Evolutionary conservation across 2,888 invertebrate genomes (phyloP), one percentile per base, ranked within the genome.

Genomic region (Caenorhabditis sp.): DNA sequence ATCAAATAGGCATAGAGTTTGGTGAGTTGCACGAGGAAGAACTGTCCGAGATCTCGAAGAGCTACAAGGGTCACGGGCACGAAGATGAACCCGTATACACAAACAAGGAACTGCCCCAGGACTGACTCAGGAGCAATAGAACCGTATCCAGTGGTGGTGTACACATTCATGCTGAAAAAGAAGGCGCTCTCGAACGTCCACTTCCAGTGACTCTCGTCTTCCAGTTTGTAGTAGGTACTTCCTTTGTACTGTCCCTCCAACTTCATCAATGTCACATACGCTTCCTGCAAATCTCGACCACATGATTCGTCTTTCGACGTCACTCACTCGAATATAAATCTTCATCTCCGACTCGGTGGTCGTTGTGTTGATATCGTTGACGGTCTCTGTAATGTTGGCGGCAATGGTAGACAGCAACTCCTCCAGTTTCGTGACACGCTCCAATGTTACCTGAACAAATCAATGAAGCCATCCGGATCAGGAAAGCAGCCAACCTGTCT

Each of bases 141-240:
- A 4, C 87, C 87, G 68, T 88, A 87, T 53, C 88, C 88, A n/a
- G 86, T 85, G 15, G 87, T 86, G 2, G 86, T 88, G 69, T 84
- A 87, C 5, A 88, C 83, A 65, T 85, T 88, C 80, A 84, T 82
- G 28, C 82, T 80, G 67, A 84, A 88, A 78, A 87, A 88, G 53
- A 87, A 78, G 2, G 88, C 83, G 26, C 82, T 80, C n/a, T 70
- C 65, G 28, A 87, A 88, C 1, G 84, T 84, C 88, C 88, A 88
- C 51, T 83, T 86, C 71, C 79, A 80, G 35, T 85, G 78, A 13
- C 83, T 79, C 1, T 74, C 81, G 47, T 83, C 74, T 32, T 85
- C 83, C 18, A 78, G 35, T 28, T 85, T 87, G 58, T 85, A 85
- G 64, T 82, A 88, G 0, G 88, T 85, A 22, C 82, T 83, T 24